These are phyloP conservation scores for Temnothorax unifasciatus DNA, from an alignment of 2,888 invertebrate genomes.

Conservation along the genomic window DNA sequence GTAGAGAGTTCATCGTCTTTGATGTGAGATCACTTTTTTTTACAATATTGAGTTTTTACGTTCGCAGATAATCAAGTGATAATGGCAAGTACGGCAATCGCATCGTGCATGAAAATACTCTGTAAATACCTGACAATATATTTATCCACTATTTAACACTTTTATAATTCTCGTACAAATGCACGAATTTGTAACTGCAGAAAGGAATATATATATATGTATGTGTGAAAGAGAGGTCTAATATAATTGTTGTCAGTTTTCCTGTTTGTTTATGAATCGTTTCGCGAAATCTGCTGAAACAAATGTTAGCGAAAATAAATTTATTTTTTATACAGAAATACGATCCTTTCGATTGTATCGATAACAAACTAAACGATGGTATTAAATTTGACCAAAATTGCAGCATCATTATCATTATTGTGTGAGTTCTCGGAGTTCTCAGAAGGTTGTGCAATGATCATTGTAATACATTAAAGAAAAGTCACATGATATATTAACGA, in stretches of 20 bases:
- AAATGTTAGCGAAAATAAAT: not conserved
- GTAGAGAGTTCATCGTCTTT: conserved; percentile 40
- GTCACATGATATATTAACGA: conserved; percentile 24
- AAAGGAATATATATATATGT: conserved; percentile 55
- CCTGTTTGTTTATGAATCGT: conserved; percentile 12
- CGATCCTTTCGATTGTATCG: not conserved
- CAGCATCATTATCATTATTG: not conserved
- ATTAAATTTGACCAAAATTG: conserved; percentile 7
- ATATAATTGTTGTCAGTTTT: conserved; percentile 18
- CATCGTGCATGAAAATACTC: conserved; percentile 55
- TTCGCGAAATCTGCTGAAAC: conserved; percentile 24
- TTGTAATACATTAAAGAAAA: not conserved
- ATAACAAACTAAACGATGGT: not conserved
- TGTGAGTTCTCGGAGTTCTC: not conserved
- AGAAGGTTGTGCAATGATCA: conserved; percentile 27
- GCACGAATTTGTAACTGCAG: conserved; percentile 55
- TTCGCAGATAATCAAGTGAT: conserved; percentile 24
- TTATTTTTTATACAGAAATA: conserved; percentile 26
- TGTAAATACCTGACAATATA: conserved; percentile 70
- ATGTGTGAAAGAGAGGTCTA: conserved; percentile 6
- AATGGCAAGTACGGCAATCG: conserved; percentile 41
- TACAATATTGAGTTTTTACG: conserved; percentile 52
- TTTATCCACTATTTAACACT: conserved; percentile 80
- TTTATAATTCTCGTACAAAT: conserved; percentile 71
- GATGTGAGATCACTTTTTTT: conserved; percentile 69